Base-by-base conservation (phyloP, 2,113 vertebrate species). In the Myodes glareolus region DNA sequence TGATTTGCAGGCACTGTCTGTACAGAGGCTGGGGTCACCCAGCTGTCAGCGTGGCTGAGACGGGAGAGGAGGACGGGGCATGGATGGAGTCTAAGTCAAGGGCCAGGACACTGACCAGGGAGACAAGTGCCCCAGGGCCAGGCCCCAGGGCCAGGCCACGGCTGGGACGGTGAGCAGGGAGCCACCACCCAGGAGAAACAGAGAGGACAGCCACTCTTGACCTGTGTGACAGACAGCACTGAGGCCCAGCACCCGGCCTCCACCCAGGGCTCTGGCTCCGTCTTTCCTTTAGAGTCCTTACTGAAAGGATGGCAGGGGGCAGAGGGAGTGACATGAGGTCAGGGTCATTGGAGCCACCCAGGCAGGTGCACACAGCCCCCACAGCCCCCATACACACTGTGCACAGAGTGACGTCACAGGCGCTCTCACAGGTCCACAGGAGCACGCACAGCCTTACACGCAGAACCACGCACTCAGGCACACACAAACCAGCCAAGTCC, bases 1-100 rank as follows among this genome's bases (percentile, higher is more conserved):
- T 2, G 29, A 98, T 98, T 98, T 97, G 97, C 58, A 50, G 93
- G 96, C 97, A 25, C 80, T 97, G 89, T 77, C 98, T 97, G 94
- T 31, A 39, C 89, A 93, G 90, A 92, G 96, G 97, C 95, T 97
- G 95, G 95, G 95, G 97, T 90, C 92, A 96, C 7, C 50, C 85
- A 78, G 76, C 58, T 86, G 82, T 27, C 88, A 1, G 23, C 0
- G 68, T 5, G 75, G 63, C 70, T 47, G 58, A 50, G 63, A 8
- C 3, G 31, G 84, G 31, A 14, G 0, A 63, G 27, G 33, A 19
- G 4, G 0, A 12, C 4, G 0, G 91, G 88, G 25, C 0, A 16
- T 63, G 31, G 76, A 3, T 6, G 6, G 39, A 63, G 50, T 89
- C n/a, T 7, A 9, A 75, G n/a, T 42, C 25, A 31, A 68, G 65